Evolutionary conservation across 2,113 vertebrate genomes (phyloP).

Genomic region (Chiloscyllium plagiosum): DNA sequence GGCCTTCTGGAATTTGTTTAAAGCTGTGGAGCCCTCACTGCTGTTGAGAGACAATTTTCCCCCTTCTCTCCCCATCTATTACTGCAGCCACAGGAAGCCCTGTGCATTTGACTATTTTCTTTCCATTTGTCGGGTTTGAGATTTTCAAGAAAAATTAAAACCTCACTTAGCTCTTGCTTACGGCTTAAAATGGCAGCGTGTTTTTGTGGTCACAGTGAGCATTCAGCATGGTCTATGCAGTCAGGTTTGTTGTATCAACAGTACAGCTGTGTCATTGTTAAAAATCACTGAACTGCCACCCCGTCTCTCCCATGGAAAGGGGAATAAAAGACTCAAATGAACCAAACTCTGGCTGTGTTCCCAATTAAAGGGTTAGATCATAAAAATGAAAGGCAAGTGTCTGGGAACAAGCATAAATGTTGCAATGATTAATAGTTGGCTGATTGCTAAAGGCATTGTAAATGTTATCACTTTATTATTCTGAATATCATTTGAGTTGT

Average conservation of each 20-base stretch:
- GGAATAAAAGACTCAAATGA: background rate
- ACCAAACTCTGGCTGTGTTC: background rate
- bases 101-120: background rate
- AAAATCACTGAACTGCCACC: background rate
- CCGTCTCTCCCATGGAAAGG: background rate
- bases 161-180: background rate
- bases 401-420: background rate
- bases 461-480: constrained; percentile 32
- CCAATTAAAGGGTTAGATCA: background rate
- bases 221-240: background rate
- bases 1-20: background rate
- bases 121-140: background rate
- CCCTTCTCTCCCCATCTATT: background rate
- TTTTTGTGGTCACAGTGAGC: background rate
- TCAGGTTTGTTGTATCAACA: background rate
- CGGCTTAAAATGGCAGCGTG: background rate
- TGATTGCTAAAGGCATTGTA: constrained; percentile 22
- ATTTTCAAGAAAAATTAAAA: background rate
- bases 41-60: background rate
- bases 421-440: background rate
- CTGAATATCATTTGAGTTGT: constrained; percentile 32
- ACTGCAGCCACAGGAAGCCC: background rate
- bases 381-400: background rate
- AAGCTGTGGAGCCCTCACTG: background rate
- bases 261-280: background rate